Conservation (phyloP, 1,140 invertebrate species). For the Drosophila ambigua region DNA sequence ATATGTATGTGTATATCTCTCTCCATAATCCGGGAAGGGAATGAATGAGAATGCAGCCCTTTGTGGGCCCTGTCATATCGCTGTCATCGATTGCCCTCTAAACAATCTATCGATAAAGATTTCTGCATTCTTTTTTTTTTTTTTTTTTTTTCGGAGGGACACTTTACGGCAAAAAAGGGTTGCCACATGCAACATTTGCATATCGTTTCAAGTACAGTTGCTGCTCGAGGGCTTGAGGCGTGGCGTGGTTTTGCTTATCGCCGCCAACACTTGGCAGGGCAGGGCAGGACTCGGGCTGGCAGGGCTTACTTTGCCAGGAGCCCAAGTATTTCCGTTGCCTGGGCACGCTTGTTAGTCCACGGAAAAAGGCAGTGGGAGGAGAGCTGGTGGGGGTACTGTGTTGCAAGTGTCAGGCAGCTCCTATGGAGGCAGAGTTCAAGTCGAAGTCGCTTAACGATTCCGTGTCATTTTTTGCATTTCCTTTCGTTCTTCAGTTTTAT, state of each 20-base stretch:
- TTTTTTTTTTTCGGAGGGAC: slow-evolving; percentile 21
- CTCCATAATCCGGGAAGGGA: slow-evolving; percentile 24
- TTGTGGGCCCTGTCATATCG: slow-evolving; percentile 69
- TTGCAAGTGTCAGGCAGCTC: slow-evolving; percentile 42
- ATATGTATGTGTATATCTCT: slow-evolving; percentile 25
- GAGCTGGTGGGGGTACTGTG: background rate
- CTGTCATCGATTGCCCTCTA: slow-evolving; percentile 65
- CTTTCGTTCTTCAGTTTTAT: slow-evolving; percentile 68
- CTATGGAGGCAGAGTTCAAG: slow-evolving; percentile 21
- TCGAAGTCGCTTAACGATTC: slow-evolving; percentile 73
- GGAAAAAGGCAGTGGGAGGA: background rate
- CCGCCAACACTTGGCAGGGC: slow-evolving; percentile 67
- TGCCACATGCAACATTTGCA: slow-evolving; percentile 75
- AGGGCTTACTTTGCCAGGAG: no score
- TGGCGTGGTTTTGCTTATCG: slow-evolving; percentile 65
- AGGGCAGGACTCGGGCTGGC: slow-evolving; percentile 7
- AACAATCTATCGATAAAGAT: slow-evolving; percentile 60
- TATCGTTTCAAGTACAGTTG: slow-evolving; percentile 63
- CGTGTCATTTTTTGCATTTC: slow-evolving; percentile 81
- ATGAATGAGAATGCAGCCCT: slow-evolving; percentile 13
- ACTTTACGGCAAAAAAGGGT: slow-evolving; percentile 34
- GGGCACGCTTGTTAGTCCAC: slow-evolving; percentile 70
- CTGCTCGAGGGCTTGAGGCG: background rate
- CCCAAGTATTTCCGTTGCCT: slow-evolving; percentile 73
- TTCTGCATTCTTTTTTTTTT: slow-evolving; percentile 12